Evolutionary conservation across 2,113 vertebrate species (phyloP).

Genomic region (Centrocercus urophasianus): DNA sequence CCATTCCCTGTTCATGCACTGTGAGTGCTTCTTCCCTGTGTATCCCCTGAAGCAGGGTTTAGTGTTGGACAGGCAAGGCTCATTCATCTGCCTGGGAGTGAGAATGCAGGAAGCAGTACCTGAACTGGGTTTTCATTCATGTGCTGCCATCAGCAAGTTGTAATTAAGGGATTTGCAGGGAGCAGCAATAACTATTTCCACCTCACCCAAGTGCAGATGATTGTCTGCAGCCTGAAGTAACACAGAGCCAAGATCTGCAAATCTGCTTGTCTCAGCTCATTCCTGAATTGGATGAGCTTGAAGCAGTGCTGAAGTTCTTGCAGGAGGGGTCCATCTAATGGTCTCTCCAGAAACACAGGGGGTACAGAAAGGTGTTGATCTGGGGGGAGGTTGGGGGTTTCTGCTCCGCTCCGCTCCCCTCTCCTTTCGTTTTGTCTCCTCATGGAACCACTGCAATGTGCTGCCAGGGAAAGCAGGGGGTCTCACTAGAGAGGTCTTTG

Average conservation of each 20-base stretch:
- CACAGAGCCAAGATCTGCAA: neutral
- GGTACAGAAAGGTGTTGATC: neutral
- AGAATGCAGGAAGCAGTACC: accelerated
- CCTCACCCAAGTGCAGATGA: neutral
- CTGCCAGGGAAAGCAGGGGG: neutral
- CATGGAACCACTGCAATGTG: neutral
- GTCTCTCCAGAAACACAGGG: neutral
- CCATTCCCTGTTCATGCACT: too few relatives aligned
- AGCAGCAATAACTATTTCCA: neutral
- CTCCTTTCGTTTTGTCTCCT: too few relatives aligned
- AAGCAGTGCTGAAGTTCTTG: neutral
- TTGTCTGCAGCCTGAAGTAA: neutral
- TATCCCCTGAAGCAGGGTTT: neutral
- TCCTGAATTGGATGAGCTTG: neutral
- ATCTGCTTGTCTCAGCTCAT: neutral
- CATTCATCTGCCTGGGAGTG: accelerated
- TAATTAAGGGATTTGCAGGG: neutral
- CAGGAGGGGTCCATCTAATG: neutral
- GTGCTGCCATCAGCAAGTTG: neutral
- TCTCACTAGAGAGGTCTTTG: accelerated
- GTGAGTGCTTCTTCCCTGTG: neutral
- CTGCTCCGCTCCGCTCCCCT: too few relatives aligned
- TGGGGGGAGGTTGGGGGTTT: too few relatives aligned
- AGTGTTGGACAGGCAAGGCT: neutral
- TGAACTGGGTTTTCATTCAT: accelerated